Evolutionary conservation across 1,140 invertebrate genomes (phyloP).

Genomic region (Triops cancriformis): DNA sequence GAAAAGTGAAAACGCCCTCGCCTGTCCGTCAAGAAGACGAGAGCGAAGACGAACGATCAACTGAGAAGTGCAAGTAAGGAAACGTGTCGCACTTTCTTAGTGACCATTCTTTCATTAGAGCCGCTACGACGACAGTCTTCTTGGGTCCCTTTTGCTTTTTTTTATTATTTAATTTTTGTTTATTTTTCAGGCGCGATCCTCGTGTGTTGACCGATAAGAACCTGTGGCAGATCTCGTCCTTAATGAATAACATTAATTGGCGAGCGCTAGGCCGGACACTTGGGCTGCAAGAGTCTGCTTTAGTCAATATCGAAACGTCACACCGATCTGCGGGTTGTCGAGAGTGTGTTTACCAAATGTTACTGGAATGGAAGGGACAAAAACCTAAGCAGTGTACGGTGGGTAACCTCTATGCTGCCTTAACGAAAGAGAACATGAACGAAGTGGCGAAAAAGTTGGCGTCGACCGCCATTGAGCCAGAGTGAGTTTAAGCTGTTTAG

Average conservation of each 20-base stretch:
- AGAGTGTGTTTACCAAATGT: conserved; percentile 37
- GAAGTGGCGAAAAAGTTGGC: conserved; percentile 33
- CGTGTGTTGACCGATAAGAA: conserved; percentile 29
- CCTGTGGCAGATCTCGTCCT: conserved; percentile 33
- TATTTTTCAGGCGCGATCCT: conserved; percentile 27
- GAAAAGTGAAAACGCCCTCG: not conserved
- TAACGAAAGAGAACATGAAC: conserved; percentile 34
- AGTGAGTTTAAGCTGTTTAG: not conserved
- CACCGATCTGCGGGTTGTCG: conserved; percentile 31
- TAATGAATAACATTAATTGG: conserved; percentile 33
- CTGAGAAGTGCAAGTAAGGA: not conserved
- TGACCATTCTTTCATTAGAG: too few relatives aligned
- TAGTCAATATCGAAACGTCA: conserved; percentile 34
- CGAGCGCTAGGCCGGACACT: conserved; percentile 33
- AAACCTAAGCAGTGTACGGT: conserved; percentile 34
- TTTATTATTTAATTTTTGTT: not conserved
- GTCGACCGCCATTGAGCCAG: not conserved
- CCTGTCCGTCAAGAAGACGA: not conserved
- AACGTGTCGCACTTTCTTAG: not conserved
- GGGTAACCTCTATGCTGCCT: conserved; percentile 33
- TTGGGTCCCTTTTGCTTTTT: too few relatives aligned
- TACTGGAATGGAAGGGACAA: conserved; percentile 34
- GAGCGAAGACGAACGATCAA: not conserved
- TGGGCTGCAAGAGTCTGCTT: conserved; percentile 33
- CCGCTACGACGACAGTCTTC: too few relatives aligned